A percentile compares a stretch with the other conserved stretches of the same genome.
These are phyloP conservation scores for Cydia strobilella DNA, from an alignment of 1,140 invertebrate genomes.

Conservation along the genomic window DNA sequence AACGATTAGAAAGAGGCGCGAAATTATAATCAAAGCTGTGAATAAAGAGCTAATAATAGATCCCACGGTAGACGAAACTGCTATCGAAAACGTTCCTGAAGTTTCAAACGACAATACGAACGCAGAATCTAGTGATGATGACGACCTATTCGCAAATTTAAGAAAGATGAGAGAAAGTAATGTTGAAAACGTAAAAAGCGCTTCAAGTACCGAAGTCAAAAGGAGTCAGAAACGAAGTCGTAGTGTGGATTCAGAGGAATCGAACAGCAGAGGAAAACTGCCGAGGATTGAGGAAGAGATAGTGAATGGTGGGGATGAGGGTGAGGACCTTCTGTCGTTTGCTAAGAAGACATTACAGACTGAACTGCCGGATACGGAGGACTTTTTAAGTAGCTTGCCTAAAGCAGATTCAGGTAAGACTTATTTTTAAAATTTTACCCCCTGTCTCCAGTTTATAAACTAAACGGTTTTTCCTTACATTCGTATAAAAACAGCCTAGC, in stretches of 20 bases:
- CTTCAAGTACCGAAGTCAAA: slow-evolving; percentile 5
- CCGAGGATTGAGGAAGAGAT: slow-evolving; percentile 61
- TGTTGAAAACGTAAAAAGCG: slow-evolving; percentile 37
- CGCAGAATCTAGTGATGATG: slow-evolving; percentile 65
- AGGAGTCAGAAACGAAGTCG: slow-evolving; percentile 54
- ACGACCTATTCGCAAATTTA: slow-evolving; percentile 67
- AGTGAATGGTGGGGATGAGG: slow-evolving; percentile 40
- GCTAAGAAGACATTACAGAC: slow-evolving; percentile 66
- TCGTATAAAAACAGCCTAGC: no score
- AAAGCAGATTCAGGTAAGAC: slow-evolving; percentile 54
- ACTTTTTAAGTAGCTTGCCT: slow-evolving; percentile 56
- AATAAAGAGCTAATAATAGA: slow-evolving; percentile 66
- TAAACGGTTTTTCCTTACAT: no score
- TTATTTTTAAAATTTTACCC: neutral
- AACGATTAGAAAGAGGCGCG: slow-evolving; percentile 66
- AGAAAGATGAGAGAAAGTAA: slow-evolving; percentile 57
- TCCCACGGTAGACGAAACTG: slow-evolving; percentile 6
- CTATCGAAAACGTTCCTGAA: slow-evolving; percentile 17
- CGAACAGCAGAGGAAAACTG: slow-evolving; percentile 54
- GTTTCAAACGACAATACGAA: slow-evolving; percentile 32
- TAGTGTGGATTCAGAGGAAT: slow-evolving; percentile 54
- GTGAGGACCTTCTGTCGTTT: slow-evolving; percentile 69
- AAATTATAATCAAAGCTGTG: slow-evolving; percentile 69
- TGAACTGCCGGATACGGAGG: slow-evolving; percentile 66
- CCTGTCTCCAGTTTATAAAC: no score